Conservation (phyloP, 2,113 vertebrate genomes). For the Suncus etruscus region DNA sequence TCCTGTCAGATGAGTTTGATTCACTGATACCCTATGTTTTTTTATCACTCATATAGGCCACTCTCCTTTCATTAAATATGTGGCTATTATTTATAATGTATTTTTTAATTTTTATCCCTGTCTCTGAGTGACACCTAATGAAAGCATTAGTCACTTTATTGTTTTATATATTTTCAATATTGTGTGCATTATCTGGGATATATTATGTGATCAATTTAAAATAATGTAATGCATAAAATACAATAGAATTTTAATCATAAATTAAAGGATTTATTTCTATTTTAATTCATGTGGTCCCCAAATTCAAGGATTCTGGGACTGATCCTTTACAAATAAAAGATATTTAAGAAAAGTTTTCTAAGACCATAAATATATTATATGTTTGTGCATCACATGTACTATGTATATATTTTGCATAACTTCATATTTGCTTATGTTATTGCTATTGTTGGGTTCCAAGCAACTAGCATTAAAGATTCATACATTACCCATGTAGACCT, state of each 20-base stretch:
- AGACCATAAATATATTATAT: not conserved
- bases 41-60: not conserved
- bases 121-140: too few relatives aligned
- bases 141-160: too few relatives aligned
- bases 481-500: not conserved
- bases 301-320: not conserved
- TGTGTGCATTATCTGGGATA: not conserved
- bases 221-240: not conserved
- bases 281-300: not conserved
- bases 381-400: not conserved
- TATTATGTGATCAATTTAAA: not conserved
- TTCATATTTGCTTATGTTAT: not conserved
- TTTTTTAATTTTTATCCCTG: too few relatives aligned
- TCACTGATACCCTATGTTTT: not conserved
- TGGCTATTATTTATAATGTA: not conserved
- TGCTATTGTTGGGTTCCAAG: not conserved
- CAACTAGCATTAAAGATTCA: not conserved
- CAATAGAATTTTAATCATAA: not conserved
- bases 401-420: too few relatives aligned
- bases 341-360: not conserved
- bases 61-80: not conserved
- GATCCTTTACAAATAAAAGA: constrained; percentile 15
- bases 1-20: not conserved
- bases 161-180: too few relatives aligned
- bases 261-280: constrained; percentile 1